These are phyloP conservation scores for Trichomalopsis sarcophagae DNA, from an alignment of 1,140 invertebrate species.

Conservation along the genomic window DNA sequence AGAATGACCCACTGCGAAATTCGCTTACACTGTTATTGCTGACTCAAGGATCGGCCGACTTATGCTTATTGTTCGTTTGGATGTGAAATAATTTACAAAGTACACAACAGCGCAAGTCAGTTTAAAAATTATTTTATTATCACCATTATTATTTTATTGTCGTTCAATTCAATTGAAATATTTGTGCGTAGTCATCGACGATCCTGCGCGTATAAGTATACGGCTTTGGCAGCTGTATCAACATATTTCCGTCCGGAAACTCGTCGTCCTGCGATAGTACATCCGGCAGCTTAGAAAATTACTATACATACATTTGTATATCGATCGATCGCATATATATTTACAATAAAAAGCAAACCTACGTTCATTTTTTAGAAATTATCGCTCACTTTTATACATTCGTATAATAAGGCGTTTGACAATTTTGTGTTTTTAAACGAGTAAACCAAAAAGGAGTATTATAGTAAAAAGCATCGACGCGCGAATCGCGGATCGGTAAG, in stretches of 20 bases:
- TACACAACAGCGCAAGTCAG: background rate
- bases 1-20: background rate
- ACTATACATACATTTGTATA: background rate
- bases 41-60: background rate
- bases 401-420: background rate
- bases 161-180: background rate
- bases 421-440: background rate
- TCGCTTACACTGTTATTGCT: background rate
- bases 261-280: conserved; percentile 31
- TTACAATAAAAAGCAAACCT: background rate
- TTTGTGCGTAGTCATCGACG: background rate
- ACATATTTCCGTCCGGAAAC: background rate
- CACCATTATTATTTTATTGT: no score
- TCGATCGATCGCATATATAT: background rate
- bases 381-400: background rate
- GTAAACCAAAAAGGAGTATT: background rate
- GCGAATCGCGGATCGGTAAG: no score
- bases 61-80: background rate
- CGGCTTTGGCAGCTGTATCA: background rate
- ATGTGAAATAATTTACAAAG: background rate
- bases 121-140: conserved; percentile 6
- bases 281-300: conserved; percentile 21
- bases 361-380: background rate
- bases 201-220: background rate
- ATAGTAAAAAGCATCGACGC: background rate